Conservation (phyloP, 2,888 invertebrate species). For the Hoplodrina blanda region DNA sequence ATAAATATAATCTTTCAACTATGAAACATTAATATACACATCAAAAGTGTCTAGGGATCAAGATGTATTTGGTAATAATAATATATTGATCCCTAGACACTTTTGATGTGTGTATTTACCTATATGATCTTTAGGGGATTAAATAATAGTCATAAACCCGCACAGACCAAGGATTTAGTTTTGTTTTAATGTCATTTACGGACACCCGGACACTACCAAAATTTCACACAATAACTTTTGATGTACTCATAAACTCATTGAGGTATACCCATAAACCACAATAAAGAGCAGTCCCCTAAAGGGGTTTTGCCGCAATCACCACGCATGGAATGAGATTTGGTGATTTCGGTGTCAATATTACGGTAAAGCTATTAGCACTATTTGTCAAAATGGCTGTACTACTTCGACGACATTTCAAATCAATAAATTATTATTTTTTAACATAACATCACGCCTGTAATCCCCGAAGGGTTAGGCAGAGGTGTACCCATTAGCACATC, state of each 20-base stretch:
- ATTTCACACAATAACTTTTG: slow-evolving; percentile 3
- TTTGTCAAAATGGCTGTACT: too few species aligned
- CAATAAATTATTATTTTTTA: too few species aligned
- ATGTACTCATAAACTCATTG: not conserved
- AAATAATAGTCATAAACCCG: slow-evolving; percentile 7
- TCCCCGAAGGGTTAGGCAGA: too few species aligned
- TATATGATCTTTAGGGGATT: not conserved
- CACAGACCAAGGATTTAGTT: slow-evolving; percentile 19
- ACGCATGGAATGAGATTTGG: not conserved
- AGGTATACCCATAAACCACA: slow-evolving; percentile 1
- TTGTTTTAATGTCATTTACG: slow-evolving; percentile 14
- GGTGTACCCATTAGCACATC: too few species aligned
- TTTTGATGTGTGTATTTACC: not conserved
- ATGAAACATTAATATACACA: not conserved
- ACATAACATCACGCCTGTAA: too few species aligned
- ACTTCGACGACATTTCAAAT: too few species aligned
- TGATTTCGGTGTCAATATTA: too few species aligned
- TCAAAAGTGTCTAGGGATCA: too few species aligned
- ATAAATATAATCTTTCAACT: not conserved
- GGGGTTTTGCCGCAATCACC: not conserved
- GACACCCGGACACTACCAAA: not conserved
- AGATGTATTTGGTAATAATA: too few species aligned
- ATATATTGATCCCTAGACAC: too few species aligned
- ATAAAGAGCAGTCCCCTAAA: not conserved
- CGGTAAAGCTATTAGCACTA: too few species aligned